Evolutionary conservation across 2,113 vertebrate species (phyloP).

Genomic region (Peucedramus taeniatus): DNA sequence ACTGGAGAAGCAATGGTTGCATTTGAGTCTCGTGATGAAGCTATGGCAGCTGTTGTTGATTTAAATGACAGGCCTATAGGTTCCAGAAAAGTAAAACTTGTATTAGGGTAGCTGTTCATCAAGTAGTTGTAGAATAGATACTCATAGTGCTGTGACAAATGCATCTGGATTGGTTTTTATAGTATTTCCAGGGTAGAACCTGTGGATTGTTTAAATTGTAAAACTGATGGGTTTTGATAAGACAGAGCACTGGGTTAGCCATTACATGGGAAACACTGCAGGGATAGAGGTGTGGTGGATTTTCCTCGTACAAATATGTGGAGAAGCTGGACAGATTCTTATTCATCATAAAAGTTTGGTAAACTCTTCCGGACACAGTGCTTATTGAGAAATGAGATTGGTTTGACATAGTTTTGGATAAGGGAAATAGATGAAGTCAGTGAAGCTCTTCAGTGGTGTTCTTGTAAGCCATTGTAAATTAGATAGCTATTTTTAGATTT

Average conservation of each 20-base stretch:
- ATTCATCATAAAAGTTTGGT: slow-evolving; percentile 38
- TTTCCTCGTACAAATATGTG: slow-evolving; percentile 39
- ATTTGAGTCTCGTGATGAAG: slow-evolving; percentile 95
- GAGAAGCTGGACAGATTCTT: slow-evolving; percentile 61
- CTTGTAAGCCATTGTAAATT: slow-evolving; percentile 75
- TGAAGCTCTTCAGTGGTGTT: slow-evolving; percentile 67
- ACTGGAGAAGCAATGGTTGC: slow-evolving; percentile 99
- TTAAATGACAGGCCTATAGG: slow-evolving; percentile 98
- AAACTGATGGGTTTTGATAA: slow-evolving; percentile 68
- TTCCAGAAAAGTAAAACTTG: slow-evolving; percentile 95
- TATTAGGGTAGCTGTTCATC: slow-evolving; percentile 82
- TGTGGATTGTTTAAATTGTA: slow-evolving; percentile 74
- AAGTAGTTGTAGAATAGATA: slow-evolving; percentile 70
- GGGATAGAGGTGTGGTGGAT: slow-evolving; percentile 44
- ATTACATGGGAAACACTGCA: slow-evolving; percentile 49
- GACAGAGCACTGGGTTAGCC: slow-evolving; percentile 68
- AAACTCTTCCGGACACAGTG: slow-evolving; percentile 60
- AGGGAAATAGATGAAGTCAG: slow-evolving; percentile 67
- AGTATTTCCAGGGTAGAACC: slow-evolving; percentile 76
- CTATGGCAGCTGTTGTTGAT: slow-evolving; percentile 93
- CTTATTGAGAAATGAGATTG: slow-evolving; percentile 70
- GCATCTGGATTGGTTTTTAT: slow-evolving; percentile 77
- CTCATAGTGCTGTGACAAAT: slow-evolving; percentile 78
- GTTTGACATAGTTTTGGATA: slow-evolving; percentile 61
- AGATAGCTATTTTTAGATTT: slow-evolving; percentile 73